Evolutionary conservation across 2,113 vertebrate genomes (phyloP), one percentile per base, ranked within the genome.

Genomic region (Bufo gargarizans): DNA sequence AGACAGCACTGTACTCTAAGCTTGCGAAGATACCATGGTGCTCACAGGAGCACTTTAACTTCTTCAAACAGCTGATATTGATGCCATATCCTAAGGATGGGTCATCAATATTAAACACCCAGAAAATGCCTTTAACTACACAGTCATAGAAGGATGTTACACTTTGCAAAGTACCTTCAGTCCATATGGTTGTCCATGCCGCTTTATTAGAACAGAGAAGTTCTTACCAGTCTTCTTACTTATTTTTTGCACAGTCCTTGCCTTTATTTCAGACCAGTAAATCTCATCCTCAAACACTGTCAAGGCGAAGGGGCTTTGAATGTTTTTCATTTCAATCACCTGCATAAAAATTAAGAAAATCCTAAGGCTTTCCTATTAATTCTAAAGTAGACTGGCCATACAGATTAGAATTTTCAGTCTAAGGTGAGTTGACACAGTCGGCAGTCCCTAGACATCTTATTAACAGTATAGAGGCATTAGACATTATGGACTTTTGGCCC

Each of bases 181-280:
- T 63, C 95, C 96, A 0, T 96, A 97, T 0, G 97, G 97, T 84
- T 97, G 96, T 14, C 95, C 95, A 0, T 93, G 96, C 88, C 95
- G 93, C 90, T 98, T 99, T 20, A 98, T 90, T 17, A 98, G 91
- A 69, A 96, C 92, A 0, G 92, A 94, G 58, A 94, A 94, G 90
- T 96, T 94, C 93, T 98, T 99, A 85, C 97, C 97, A 0, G 94
- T 96, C 77, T 56, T 89, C 91, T 98, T 98, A 90, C 95, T 90
- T 45, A 96, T 94, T 3, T 91, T 95, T 86, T 97, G 97, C 77
- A 98, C 92, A 0, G 95, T 95, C 93, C 95, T 93, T 0, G 93
- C 92, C 90, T 95, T 96, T 0, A 93, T 94, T 84, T 99, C 97
- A 0, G 97, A 97, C 98, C 98, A 99, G 92, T 96, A 97, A 80